Percentiles rank a stretch among this genome's conserved stretches.
These are phyloP conservation scores for Thereva nobilitata DNA, from an alignment of 2,888 invertebrate genomes.

Conservation along the genomic window DNA sequence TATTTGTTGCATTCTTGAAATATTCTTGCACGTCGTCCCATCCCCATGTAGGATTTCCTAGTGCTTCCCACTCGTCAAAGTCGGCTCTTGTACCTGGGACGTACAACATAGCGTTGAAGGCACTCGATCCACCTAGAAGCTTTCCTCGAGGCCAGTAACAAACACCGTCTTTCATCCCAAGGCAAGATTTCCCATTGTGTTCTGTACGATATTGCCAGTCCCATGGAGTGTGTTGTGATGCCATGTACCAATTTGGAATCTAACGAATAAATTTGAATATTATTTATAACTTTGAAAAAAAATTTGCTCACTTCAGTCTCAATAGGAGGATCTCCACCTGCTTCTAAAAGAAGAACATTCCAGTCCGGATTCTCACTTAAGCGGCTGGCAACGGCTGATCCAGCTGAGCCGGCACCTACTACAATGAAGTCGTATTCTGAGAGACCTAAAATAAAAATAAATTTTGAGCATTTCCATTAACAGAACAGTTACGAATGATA, in stretches of 20 bases:
- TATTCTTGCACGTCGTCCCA: constrained; percentile 60
- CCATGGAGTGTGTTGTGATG: constrained; percentile 66
- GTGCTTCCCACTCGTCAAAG: constrained; percentile 62
- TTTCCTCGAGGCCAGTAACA: constrained; percentile 68
- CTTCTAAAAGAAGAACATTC: constrained; percentile 78
- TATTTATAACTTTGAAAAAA: not conserved
- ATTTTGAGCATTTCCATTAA: constrained; percentile 10
- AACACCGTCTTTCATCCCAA: constrained; percentile 46
- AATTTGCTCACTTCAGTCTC: constrained; percentile 54
- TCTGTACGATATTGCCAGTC: constrained; percentile 45
- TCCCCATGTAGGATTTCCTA: constrained; percentile 63
- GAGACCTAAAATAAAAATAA: constrained; percentile 39
- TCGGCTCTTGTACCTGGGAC: constrained; percentile 63
- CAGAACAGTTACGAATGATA: no score
- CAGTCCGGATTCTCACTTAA: constrained; percentile 75
- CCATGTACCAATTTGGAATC: constrained; percentile 47
- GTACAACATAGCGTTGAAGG: constrained; percentile 67
- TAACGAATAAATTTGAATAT: constrained; percentile 34
- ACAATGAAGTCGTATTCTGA: constrained; percentile 63
- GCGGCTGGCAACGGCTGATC: constrained; percentile 66
- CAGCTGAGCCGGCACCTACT: constrained; percentile 67
- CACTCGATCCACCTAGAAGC: constrained; percentile 65
- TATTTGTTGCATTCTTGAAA: constrained; percentile 62
- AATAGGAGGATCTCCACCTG: constrained; percentile 71
- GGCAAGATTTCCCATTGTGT: constrained; percentile 48